These are phyloP conservation scores for human (Homo sapiens) DNA, from an alignment of 2,113 vertebrate genomes.

Conservation along the genomic window DNA sequence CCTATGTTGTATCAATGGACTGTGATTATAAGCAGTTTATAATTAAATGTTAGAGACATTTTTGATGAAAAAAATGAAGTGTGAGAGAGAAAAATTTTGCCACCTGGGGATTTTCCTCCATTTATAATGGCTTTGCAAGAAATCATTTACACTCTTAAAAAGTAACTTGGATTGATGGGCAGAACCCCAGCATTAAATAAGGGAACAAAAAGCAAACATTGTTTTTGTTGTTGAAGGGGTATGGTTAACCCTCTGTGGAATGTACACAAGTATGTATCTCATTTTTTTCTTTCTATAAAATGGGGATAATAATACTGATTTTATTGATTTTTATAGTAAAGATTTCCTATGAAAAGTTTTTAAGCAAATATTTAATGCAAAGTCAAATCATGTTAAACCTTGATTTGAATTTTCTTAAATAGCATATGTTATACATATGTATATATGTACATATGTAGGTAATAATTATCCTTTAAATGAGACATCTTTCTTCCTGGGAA, in stretches of 20 bases:
- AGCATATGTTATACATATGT: background rate
- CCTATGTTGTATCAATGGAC: background rate
- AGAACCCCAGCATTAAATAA: background rate
- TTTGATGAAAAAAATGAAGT: background rate
- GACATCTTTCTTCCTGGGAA: constrained; percentile 40
- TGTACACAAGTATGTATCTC: background rate
- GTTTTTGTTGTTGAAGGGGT: background rate
- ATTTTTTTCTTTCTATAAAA: background rate
- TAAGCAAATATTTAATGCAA: constrained; percentile 3
- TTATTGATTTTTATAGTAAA: background rate
- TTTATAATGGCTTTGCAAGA: constrained; percentile 17
- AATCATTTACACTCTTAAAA: background rate
- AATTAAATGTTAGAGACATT: background rate
- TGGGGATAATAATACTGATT: background rate
- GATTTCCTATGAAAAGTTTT: background rate
- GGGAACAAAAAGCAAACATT: background rate
- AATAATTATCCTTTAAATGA: constrained; percentile 57
- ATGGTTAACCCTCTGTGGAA: background rate
- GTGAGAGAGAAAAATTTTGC: background rate
- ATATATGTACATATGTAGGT: background rate
- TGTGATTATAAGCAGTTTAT: background rate
- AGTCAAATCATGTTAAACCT: constrained; percentile 44
- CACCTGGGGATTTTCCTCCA: background rate
- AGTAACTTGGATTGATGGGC: background rate
- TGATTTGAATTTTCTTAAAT: constrained; percentile 56